These are phyloP conservation scores for Gymnorhina tibicen DNA, from an alignment of 2,113 vertebrate genomes.

Conservation along the genomic window DNA sequence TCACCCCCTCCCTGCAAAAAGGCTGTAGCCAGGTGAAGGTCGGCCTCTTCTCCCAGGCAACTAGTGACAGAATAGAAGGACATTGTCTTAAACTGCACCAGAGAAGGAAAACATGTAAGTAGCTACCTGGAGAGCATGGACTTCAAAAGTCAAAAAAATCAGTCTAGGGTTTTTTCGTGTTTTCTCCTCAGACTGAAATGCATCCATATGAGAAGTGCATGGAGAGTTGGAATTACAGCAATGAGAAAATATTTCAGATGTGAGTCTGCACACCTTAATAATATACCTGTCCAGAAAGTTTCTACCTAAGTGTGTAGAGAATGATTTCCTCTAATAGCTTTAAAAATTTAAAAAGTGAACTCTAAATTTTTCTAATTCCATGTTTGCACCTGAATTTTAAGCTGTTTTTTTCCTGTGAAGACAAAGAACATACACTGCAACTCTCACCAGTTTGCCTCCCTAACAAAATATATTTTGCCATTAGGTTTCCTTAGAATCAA, in stretches of 20 bases:
- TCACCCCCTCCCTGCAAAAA: background rate
- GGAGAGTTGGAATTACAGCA: background rate
- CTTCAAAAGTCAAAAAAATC: background rate
- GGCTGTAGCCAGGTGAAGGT: background rate
- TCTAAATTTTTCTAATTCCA: background rate
- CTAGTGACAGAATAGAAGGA: background rate
- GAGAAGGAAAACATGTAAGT: background rate
- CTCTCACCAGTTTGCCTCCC: background rate
- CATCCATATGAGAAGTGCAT: background rate
- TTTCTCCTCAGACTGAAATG: background rate
- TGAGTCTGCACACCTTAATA: background rate
- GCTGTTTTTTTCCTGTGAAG: background rate
- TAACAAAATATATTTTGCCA: background rate
- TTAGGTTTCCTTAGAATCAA: background rate
- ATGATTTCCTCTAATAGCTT: background rate
- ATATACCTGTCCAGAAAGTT: background rate
- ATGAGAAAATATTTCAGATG: background rate
- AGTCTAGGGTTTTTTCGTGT: background rate
- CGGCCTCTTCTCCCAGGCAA: fast-evolving
- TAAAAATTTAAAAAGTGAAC: background rate
- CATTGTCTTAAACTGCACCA: background rate
- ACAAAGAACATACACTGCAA: background rate
- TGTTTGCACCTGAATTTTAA: background rate
- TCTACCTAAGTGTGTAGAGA: background rate
- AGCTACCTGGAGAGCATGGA: background rate